Conservation (phyloP, 2,113 vertebrate species). For the Paratilapia polleni region DNA sequence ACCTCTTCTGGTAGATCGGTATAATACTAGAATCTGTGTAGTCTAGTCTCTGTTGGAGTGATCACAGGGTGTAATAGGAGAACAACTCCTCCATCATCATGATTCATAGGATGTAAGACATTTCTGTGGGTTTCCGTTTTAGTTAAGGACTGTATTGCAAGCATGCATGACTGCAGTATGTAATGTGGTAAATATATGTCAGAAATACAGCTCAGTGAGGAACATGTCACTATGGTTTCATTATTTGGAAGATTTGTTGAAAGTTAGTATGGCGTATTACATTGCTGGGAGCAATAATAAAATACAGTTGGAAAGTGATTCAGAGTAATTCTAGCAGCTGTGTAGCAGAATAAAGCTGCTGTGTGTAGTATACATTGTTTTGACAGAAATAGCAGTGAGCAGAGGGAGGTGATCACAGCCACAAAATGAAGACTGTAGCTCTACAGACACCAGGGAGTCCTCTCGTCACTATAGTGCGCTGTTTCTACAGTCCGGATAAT, state of each 20-base stretch:
- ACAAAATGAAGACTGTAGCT: slow-evolving; percentile 16
- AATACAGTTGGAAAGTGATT: not conserved
- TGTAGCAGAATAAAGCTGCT: not conserved
- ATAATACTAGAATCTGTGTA: not conserved
- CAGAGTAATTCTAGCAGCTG: not conserved
- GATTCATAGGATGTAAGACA: not conserved
- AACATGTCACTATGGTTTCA: not conserved
- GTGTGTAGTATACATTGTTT: not conserved
- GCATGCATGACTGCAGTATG: not conserved
- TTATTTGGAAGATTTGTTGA: not conserved
- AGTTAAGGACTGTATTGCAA: not conserved
- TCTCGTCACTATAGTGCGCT: not conserved
- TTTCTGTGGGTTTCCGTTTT: not conserved
- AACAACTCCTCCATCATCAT: not conserved
- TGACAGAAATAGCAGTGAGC: not conserved
- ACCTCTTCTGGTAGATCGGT: not conserved
- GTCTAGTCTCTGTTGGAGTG: not conserved
- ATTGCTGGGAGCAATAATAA: not conserved
- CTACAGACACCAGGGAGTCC: not conserved
- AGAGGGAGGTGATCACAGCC: not conserved
- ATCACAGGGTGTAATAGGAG: not conserved
- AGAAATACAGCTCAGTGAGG: not conserved
- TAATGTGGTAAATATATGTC: not conserved
- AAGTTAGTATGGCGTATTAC: not conserved
- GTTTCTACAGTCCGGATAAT: not conserved